A percentile compares a stretch with the other conserved stretches of the same genome.
Evolutionary conservation across 2,888 invertebrate species (phyloP).

Genomic region (Tipula lateralis): DNA sequence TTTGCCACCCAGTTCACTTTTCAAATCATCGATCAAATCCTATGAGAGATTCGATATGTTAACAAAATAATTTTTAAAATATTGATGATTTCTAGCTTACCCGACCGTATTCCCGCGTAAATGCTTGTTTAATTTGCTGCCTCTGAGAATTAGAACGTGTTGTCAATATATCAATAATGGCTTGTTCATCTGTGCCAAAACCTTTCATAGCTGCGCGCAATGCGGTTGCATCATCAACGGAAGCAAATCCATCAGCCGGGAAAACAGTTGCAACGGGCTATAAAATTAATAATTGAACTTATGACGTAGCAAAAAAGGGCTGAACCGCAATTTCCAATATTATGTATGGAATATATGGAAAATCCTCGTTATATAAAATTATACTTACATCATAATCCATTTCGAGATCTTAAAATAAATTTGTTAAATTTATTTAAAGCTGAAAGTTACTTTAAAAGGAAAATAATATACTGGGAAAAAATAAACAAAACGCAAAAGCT

Average conservation of each 20-base stretch:
- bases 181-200: slow-evolving; percentile 66
- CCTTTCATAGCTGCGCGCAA: slow-evolving; percentile 66
- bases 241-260: slow-evolving; percentile 56
- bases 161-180: slow-evolving; percentile 66
- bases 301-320: not conserved
- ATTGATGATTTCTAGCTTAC: slow-evolving; percentile 35
- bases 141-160: slow-evolving; percentile 64
- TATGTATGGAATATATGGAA: not conserved
- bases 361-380: not conserved
- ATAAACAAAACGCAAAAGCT: not conserved
- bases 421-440: not conserved
- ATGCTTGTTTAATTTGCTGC: slow-evolving; percentile 61
- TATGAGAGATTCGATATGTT: no score
- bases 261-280: slow-evolving; percentile 54
- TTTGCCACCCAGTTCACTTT: slow-evolving; percentile 67
- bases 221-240: slow-evolving; percentile 58
- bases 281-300: not conserved
- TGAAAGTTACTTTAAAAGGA: not conserved
- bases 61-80: not conserved
- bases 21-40: slow-evolving; percentile 61
- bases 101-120: slow-evolving; percentile 56
- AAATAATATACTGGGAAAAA: not conserved
- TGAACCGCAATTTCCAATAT: not conserved
- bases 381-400: not conserved
- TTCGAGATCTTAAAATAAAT: not conserved